Percentiles rank a stretch among this genome's conserved stretches.
Conservation (phyloP, 2,113 vertebrate species). For the Glaucidium brasilianum region DNA sequence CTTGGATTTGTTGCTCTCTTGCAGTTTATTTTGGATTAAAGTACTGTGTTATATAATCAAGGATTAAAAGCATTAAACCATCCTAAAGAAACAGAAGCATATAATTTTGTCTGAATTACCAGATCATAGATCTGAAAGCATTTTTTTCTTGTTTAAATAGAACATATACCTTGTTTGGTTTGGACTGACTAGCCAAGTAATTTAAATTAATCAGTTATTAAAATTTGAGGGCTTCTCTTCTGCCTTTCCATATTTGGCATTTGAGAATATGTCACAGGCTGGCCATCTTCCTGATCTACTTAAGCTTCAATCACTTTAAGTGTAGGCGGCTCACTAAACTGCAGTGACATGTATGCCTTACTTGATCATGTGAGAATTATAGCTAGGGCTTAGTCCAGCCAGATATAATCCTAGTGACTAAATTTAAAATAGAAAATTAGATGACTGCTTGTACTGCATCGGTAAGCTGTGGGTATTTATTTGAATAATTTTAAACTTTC, state of each 20-base stretch:
- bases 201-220: neutral
- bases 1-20: neutral
- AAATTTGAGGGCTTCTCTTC: neutral
- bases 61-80: slow-evolving; percentile 6
- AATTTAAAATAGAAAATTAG: neutral
- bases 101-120: neutral
- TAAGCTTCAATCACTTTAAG: neutral
- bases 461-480: neutral
- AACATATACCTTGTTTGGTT: neutral
- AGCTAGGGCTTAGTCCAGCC: neutral
- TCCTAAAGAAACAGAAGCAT: neutral
- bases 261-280: neutral
- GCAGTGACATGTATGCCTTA: neutral
- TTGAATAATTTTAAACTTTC: neutral
- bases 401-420: neutral
- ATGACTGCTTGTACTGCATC: neutral
- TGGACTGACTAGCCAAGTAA: neutral
- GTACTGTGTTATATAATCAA: neutral
- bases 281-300: neutral
- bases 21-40: slow-evolving; percentile 5
- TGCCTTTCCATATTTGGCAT: neutral
- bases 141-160: neutral
- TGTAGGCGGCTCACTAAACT: neutral
- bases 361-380: neutral
- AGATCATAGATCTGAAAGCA: neutral